A percentile compares a stretch with the other conserved stretches of the same genome.
Conservation (phyloP, 2,888 invertebrate species). For the Peribatodes rhomboidaria region DNA sequence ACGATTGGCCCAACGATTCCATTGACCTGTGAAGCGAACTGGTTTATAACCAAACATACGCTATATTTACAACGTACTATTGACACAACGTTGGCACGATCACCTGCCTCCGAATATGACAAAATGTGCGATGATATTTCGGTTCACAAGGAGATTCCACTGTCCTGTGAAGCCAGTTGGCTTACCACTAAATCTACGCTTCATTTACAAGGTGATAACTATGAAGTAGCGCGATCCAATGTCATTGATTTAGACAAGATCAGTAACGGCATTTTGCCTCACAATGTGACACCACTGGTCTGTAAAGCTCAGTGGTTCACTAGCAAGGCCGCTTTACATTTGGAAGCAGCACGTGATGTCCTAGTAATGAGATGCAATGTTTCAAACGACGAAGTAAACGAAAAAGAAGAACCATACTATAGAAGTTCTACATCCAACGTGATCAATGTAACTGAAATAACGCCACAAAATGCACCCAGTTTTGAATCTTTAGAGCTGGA, state of each 20-base stretch:
- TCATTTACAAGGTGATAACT: neutral
- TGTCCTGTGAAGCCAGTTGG: constrained; percentile 2
- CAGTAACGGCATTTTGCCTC: neutral
- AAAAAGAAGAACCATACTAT: neutral
- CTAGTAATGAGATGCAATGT: neutral
- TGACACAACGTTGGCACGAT: too few species aligned
- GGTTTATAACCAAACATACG: too few species aligned
- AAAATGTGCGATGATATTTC: neutral
- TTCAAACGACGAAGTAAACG: neutral
- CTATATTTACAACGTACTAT: too few species aligned
- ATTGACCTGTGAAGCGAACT: too few species aligned
- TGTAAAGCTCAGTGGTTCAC: constrained; percentile 9
- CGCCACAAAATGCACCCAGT: constrained; percentile 17
- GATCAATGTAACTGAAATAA: neutral
- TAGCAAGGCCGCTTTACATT: constrained; percentile 4
- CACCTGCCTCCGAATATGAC: too few species aligned
- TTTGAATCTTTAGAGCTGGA: constrained; percentile 32
- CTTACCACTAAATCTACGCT: neutral
- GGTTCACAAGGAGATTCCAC: neutral
- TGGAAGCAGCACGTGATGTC: neutral
- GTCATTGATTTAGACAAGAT: neutral
- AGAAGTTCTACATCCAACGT: neutral
- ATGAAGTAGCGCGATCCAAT: neutral
- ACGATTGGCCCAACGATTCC: too few species aligned
- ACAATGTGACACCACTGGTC: neutral